Evolutionary conservation across 2,113 vertebrate species (phyloP).

Genomic region (Tychaedon coryphoeus): DNA sequence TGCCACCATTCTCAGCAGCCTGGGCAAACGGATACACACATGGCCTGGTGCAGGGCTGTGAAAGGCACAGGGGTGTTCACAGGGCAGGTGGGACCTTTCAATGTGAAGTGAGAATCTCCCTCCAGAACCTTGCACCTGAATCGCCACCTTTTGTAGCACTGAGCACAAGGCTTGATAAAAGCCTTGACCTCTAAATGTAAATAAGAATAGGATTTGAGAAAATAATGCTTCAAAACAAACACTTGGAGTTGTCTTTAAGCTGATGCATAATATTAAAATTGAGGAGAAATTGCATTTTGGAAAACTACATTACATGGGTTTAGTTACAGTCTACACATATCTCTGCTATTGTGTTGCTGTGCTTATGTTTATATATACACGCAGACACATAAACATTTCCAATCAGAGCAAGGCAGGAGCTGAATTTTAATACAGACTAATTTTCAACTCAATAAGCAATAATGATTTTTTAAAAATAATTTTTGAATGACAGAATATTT

Average conservation of each 20-base stretch:
- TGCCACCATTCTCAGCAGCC: neutral
- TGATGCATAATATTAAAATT: neutral
- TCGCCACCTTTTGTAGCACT: rapidly evolving
- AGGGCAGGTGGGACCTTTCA: neutral
- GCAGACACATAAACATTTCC: neutral
- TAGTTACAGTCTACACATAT: neutral
- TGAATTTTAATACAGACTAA: neutral
- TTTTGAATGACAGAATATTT: slow-evolving; percentile 23
- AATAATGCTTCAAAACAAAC: neutral
- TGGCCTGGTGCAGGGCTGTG: neutral
- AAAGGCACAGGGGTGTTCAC: neutral
- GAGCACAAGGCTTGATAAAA: neutral
- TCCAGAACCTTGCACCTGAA: neutral
- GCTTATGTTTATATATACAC: neutral
- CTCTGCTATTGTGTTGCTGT: neutral
- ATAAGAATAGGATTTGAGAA: neutral
- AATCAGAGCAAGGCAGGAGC: neutral
- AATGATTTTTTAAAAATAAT: neutral
- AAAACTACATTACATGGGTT: neutral
- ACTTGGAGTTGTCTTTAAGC: neutral
- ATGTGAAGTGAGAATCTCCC: neutral
- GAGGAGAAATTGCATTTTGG: neutral
- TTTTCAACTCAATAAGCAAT: neutral
- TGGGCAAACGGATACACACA: rapidly evolving
- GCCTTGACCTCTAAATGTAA: neutral